Evolutionary conservation across 2,797 vertebrate species (phyloP), one percentile per base, ranked within the genome.

Genomic region (Pygocentrus nattereri): DNA sequence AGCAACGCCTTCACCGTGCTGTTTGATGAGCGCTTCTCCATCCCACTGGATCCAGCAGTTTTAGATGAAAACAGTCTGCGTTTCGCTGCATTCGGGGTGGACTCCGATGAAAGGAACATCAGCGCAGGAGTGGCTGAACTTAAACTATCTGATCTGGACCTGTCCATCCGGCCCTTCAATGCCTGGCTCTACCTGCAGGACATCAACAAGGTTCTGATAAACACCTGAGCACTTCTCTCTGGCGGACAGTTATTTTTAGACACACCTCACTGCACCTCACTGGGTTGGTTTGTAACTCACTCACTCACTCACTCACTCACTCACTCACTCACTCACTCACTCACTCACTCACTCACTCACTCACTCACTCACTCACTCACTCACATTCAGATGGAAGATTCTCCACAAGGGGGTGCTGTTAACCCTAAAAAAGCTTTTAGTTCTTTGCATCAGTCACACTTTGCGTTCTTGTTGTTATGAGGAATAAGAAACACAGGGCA

Each of bases 101-200:
- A 98, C 0, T 93, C 94, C 3, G 97, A 98, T 0, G 97, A 99
- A 87, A 88, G 95, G 44, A 98, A 94, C 62, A 92, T 97, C 91
- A 97, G 95, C 58, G 96, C 97, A 0, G 97, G 98, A 0, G 84
- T 95, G 49, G 98, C 97, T 0, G 97, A 99, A 69, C 95, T 99
- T 79, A 99, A 97, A 83, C 93, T 99, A 49, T 98, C 96, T 0
- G 97, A 98, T 85, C 90, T 99, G 71, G 97, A 98, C 90, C 94
- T 99, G 81, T 92, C 91, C 5, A 61, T 93, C 52, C 93, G 97
- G 7, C 96, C 98, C 16, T 99, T 99, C 92, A 95, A 92, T 0
- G 96, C 97, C 84, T 99, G 98, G 98, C 96, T 99, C 23, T 99
- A 98, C 91, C 92, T 99, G 27, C 98, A 99, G 87, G 98, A 99